Evolutionary conservation across 2,113 vertebrate genomes (phyloP), one percentile per base, ranked within the genome.

Genomic region (Polypterus senegalus): DNA sequence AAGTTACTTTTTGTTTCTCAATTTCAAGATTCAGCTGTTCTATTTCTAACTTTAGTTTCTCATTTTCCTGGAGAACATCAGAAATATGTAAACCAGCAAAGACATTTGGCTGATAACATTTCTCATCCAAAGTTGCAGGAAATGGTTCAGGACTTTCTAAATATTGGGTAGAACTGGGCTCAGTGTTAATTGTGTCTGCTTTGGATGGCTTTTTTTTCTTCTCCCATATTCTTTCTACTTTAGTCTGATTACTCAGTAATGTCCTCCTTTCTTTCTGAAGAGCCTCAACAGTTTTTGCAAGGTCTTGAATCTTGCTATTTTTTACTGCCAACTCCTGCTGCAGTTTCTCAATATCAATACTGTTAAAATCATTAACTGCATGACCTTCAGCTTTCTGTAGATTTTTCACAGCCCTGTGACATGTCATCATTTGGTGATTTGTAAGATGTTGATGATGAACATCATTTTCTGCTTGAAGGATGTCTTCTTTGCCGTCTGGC

Each of bases 241-340:
- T 64, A 10, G 70, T 76, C 65, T 82, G 71, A 9, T 64, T 69
- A 1, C 80, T 87, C 3, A 91, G 73, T 85, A 91, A 82, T 64
- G 48, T 57, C 71, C 80, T 88, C 59, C 86, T 85, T 71, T 98
- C 92, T 69, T 73, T 90, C 64, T 96, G 91, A 71, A 98, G 86
- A 4, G 83, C 82, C 60, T 95, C 91, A 48, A 97, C 84, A 0
- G 90, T 93, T 74, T 82, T 88, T 4, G 76, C 88, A 65, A 95
- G 87, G 55, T 94, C 88, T 68, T 93, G 89, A 65, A 93, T 80
- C 65, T 83, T 87, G 67, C 71, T 85, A 0, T 75, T 88, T 76
- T 95, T 98, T 3, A 74, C 63, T 3, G 77, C 65, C 10, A 95
- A 75, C 56, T 97, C 92, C 58, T 90, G 83, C 60, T 83, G 91